Percentiles rank a stretch among this genome's conserved stretches.
Evolutionary conservation across 2,888 invertebrate genomes (phyloP).

Genomic region (Tipula lateralis): DNA sequence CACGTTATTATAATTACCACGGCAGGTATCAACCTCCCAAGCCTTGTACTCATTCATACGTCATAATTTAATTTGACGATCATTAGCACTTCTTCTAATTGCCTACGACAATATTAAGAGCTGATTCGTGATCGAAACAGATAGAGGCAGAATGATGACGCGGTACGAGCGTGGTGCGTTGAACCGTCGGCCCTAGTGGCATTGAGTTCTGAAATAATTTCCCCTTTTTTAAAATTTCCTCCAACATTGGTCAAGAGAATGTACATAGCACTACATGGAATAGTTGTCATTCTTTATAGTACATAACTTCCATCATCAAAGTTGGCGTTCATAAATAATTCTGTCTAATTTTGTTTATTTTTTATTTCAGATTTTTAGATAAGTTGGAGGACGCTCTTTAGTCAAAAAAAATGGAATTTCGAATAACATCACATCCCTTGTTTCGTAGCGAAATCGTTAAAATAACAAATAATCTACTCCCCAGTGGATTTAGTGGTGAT

Average conservation of each 20-base stretch:
- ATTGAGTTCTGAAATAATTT: too few species aligned
- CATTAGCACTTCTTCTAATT: too few species aligned
- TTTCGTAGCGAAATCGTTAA: constrained; percentile 53
- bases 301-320: neutral
- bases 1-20: constrained; percentile 99
- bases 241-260: too few species aligned
- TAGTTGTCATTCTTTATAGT: neutral
- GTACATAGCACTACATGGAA: neutral
- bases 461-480: constrained; percentile 52
- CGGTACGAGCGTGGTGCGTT: too few species aligned
- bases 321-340: neutral
- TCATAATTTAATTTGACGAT: constrained; percentile 96
- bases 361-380: constrained; percentile 3
- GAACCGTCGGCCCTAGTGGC: too few species aligned
- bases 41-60: constrained; percentile 98
- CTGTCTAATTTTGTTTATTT: constrained; percentile 14
- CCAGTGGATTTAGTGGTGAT: constrained; percentile 53
- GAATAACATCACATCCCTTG: constrained; percentile 53
- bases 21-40: constrained; percentile 98
- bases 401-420: constrained; percentile 52
- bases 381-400: neutral
- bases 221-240: too few species aligned
- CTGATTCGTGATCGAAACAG: too few species aligned
- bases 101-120: too few species aligned
- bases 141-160: too few species aligned